Base-by-base conservation (phyloP, 2,888 invertebrate species). In the Apamea epomidion region DNA sequence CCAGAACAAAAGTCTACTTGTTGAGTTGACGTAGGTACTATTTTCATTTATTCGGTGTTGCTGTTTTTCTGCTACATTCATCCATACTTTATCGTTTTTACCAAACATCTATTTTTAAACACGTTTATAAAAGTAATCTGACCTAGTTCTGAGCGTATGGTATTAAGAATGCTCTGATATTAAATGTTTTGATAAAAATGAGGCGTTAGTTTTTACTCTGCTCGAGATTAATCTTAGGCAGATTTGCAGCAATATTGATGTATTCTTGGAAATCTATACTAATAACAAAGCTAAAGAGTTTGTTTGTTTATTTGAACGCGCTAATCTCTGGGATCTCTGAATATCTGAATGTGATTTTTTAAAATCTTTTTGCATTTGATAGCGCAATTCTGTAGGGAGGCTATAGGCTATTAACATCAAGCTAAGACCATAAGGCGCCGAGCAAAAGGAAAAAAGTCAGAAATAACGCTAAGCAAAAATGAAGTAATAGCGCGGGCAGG, bases 1-100 rank as follows among this genome's bases (percentile, higher is more conserved):
- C 48, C 72, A 75, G 72, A 78, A 84, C 84, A 84, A 84, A 78
- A 78, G 74, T 37, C 74, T 68, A 87, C 84, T 84, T 84, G 87
- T 84, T 85, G 84, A 78, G 75, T 73, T 84, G 75, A 75, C 68
- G 75, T 58, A 71, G 10, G 54, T 12, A 73, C 62, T 78, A 62
- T 78, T 76, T 83, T 73, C 37, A 75, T 75, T 75, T 42, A 70
- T 37, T 72, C 25, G 16, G 10, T 68, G 68, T 62, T 71, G 29
- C 45, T 62, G 21, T 64, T 83, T 75, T 74, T 82, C 62, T 58
- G 74, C 62, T n/a, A 48, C 62, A 79, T 78, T 82, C 60, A 67
- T 75, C 21, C 62, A 51, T 64, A 45, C 51, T 42, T 64, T 67
- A 51, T 70, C 58, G 48, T 69, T 71, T 70, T 67, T 12, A n/a